Evolutionary conservation across 1,140 invertebrate genomes (phyloP), one percentile per base, ranked within the genome.

Genomic region (Laupala kohalensis): DNA sequence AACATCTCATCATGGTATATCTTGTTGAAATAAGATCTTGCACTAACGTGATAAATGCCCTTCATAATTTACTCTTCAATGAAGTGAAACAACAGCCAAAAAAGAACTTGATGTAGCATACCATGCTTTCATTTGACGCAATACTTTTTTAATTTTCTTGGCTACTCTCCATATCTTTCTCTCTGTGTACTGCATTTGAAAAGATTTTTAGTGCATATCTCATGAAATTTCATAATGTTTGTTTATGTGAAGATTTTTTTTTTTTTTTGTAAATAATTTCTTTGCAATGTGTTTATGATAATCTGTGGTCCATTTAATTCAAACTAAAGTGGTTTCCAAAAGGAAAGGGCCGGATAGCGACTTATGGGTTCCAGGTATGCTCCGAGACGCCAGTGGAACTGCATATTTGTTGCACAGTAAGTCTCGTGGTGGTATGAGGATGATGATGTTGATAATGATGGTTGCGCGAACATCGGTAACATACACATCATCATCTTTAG

Each of bases 201-300:
- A 19, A 9, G 37, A 53, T 53, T 53, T 53, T 53, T 53, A 53
- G 37, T 53, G 37, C 77, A 79, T 78, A 81, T 86, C 75, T 90
- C 89, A 90, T 90, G 90, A 81, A 82, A 83, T 78, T 82, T 90
- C 75, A 88, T 90, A 83, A 81, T 80, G 85, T 83, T 76, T 80
- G 74, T 76, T 70, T 74, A 68, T 70, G 53, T 53, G 37, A 13
- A 19, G 19, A 53, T 2, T 9, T 19, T 13, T 13, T 53, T 53
- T 53, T 53, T 53, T 9, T 53, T 53, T 53, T 53, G 37, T 53
- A 53, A 53, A 53, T 53, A 53, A 13, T 53, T 53, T 53, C 9
- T 53, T 53, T 53, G 19, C 37, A 9, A 53, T 53, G 37, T 53
- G 37, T 53, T 53, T 53, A 53, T 53, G 37, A 53, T 53, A 53